Evolutionary conservation across 1,140 invertebrate species (phyloP).

Genomic region (Epicauta chinensis): DNA sequence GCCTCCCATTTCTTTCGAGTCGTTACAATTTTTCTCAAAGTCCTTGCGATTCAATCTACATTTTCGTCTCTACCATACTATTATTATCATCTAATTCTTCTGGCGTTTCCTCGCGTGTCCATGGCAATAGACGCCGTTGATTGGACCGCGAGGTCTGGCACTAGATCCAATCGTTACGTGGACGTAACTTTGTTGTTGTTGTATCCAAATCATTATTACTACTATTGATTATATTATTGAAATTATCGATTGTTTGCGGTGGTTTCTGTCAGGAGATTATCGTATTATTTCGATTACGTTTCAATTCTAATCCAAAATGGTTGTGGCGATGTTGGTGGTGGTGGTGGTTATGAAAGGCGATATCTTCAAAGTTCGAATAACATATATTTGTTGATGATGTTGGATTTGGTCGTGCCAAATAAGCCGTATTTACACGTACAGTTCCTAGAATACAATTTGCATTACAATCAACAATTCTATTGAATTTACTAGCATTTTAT

Average conservation of each 20-base stretch:
- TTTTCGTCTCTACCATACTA: constrained; percentile 7
- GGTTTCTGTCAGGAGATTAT: constrained; percentile 27
- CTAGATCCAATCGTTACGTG: constrained; percentile 31
- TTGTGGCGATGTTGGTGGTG: constrained; percentile 3
- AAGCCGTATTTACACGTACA: constrained; percentile 25
- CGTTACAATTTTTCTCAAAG: too few species aligned
- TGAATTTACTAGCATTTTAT: too few species aligned
- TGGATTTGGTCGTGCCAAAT: constrained; percentile 25
- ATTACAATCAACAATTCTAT: too few species aligned
- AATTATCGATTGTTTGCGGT: neutral
- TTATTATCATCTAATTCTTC: constrained; percentile 5
- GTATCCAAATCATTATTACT: constrained; percentile 4
- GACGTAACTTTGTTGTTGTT: constrained; percentile 12
- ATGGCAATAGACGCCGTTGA: constrained; percentile 10
- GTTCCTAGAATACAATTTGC: constrained; percentile 28
- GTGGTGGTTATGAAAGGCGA: too few species aligned
- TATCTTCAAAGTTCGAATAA: constrained; percentile 32
- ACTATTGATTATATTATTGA: too few species aligned
- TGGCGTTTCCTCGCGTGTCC: constrained; percentile 19
- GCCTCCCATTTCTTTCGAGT: too few species aligned
- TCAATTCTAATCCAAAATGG: constrained; percentile 24
- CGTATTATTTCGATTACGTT: neutral
- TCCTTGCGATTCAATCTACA: constrained; percentile 7
- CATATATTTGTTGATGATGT: constrained; percentile 30
- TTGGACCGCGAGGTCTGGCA: constrained; percentile 29